Evolutionary conservation across 2,888 invertebrate species (phyloP).

Genomic region (Ochropleura plecta): DNA sequence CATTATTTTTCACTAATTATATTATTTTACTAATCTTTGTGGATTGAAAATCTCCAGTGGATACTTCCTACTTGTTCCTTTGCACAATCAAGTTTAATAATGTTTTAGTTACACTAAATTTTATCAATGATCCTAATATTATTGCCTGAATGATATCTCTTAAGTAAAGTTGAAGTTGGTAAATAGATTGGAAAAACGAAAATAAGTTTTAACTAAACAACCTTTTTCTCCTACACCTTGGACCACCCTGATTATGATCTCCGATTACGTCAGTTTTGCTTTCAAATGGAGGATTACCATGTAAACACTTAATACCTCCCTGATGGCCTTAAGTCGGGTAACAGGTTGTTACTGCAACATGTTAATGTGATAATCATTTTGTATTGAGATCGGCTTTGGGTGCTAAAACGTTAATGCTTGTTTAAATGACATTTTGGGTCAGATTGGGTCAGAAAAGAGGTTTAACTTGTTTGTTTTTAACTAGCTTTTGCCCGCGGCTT

Average conservation of each 20-base stretch:
- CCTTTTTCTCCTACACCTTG: constrained; percentile 41
- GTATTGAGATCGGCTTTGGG: constrained; percentile 43
- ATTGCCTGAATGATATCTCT: too few relatives aligned
- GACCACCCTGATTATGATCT: constrained; percentile 56
- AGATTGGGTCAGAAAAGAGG: constrained; percentile 21
- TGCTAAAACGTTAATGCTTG: constrained; percentile 38
- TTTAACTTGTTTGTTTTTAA: constrained; percentile 22
- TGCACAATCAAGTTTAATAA: too few relatives aligned
- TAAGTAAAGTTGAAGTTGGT: too few relatives aligned
- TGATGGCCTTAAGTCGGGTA: constrained; percentile 63
- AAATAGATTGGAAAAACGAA: too few relatives aligned
- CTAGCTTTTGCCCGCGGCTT: too few relatives aligned
- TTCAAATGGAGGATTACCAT: constrained; percentile 71
- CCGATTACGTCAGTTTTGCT: constrained; percentile 71
- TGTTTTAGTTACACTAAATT: too few relatives aligned
- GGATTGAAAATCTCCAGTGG: too few relatives aligned
- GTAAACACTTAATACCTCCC: constrained; percentile 70
- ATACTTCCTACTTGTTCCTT: too few relatives aligned
- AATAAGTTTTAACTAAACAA: background rate
- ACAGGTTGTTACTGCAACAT: constrained; percentile 51
- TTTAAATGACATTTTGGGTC: constrained; percentile 44
- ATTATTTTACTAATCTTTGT: too few relatives aligned
- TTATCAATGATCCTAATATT: too few relatives aligned
- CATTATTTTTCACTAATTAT: too few relatives aligned
- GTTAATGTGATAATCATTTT: constrained; percentile 62